Evolutionary conservation across 1,140 invertebrate species (phyloP), one percentile per base, ranked within the genome.

Genomic region (Chrysopa pallens): DNA sequence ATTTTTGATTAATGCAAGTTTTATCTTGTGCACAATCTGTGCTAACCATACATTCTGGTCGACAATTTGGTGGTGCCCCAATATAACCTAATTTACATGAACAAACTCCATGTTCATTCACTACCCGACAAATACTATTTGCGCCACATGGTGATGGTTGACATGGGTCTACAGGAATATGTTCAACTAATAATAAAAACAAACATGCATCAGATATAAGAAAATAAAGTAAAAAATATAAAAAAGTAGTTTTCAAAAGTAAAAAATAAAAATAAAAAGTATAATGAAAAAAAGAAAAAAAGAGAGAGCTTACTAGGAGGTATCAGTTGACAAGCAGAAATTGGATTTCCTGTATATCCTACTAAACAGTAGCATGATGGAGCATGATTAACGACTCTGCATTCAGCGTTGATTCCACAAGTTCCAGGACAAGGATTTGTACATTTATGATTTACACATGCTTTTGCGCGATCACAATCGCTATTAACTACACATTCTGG

Each of bases 401-500:
- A 89, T 50, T 76, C 69, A n/a, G 84, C 76, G 50, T 80, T 80
- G 28, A 77, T 57, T 23, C 83, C 84, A 59, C 83, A 83, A 39
- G 70, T 72, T 15, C 79, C 80, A 17, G 70, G 61, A 53, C 78
- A 82, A 37, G 78, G 77, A 60, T 81, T 71, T 50, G 67, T 67
- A 56, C 78, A 80, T 61, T 76, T 77, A 43, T 74, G 70, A 48
- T 70, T 70, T 23, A 77, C 67, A 48, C 78, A 81, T n/a, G 76
- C 71, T 58, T 70, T 71, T 51, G 73, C 69, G 37, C 58, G 58
- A 4, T 74, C 62, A 60, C 81, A 84, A 53, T 84, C 80, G 0
- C 71, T 67, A 50, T 79, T 81, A 6, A 74, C 63, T 15, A 74
- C 64, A 54, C 79, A 84, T 61, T 80, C 76, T 12, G 78, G 78